Base-by-base conservation (phyloP, 1,140 invertebrate species). In the Agrypnia vestita region DNA sequence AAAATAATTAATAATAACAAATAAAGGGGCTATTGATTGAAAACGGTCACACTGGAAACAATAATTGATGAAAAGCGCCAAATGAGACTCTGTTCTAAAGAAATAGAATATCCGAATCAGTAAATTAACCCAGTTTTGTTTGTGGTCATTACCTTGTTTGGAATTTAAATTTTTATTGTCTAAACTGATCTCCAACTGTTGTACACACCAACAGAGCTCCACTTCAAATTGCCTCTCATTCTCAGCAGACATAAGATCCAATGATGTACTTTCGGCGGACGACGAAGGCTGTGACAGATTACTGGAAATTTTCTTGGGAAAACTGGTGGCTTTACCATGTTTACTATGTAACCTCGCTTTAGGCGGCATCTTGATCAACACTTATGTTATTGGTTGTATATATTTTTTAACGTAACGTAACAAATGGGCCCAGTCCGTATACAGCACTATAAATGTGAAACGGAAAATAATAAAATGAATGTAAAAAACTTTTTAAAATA, bases 191-290 rank as follows among this genome's bases (percentile, higher is more conserved):
- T 95, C 91, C 64, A 95, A 84, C 80, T 94, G 93, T 83, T 94
- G 93, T 72, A 95, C 93, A 83, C 94, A 95, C 94, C 94, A 95
- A 84, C 91, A 94, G 17, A 95, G 85, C 85, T 95, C 94, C 17
- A 94, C 80, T 85, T 95, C 93, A 85, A 94, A 94, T 84, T 93
- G 92, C 84, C 91, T 88, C n/a, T 92, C 90, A 0, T 88, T 87
- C 85, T 93, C 91, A 51, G 86, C 86, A 69, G 86, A n/a, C n/a
- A n/a, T 55, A 13, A 59, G 10, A 17, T 21, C 53, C 13, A 51
- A 55, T 25, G 13, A 19, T 9, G 59, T 47, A 44, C 15, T 53
- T 9, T 61, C 25, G 15, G 71, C 44, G 10, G 79, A 73, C 9
- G 80, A 12, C 21, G 75, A 21, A 8, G 67, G 44, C 15, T 51